Conservation (phyloP, 2,797 vertebrate genomes). For the Ibycter americanus region DNA sequence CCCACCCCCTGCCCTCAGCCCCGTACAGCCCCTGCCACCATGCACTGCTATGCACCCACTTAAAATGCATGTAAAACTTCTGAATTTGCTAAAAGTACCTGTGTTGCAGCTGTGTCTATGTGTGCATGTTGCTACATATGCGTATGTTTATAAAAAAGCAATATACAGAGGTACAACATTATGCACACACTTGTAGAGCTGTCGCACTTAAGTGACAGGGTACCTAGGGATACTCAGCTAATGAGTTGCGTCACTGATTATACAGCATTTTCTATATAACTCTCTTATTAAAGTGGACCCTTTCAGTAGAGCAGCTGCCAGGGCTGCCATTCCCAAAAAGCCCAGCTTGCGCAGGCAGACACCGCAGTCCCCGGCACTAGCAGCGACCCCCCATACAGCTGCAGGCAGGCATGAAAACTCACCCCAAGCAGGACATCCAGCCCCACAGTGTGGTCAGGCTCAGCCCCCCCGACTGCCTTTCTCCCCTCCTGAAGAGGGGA, state of each 20-base stretch:
- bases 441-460: not conserved
- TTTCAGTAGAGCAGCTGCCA: not conserved
- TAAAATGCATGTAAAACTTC: not conserved
- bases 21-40: not conserved
- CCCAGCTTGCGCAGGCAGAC: not conserved
- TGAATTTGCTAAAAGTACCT: not conserved
- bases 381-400: not conserved
- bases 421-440: not conserved
- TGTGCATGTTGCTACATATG: not conserved
- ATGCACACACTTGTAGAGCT: not conserved
- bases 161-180: not conserved
- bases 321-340: no score
- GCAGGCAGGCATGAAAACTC: not conserved
- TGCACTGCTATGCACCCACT: not conserved
- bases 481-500: not conserved
- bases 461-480: fast-evolving
- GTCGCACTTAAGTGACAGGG: not conserved
- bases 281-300: not conserved
- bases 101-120: not conserved
- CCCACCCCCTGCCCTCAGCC: not conserved
- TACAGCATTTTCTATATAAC: not conserved
- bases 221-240: not conserved
- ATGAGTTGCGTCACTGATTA: not conserved
- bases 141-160: no score
- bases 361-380: not conserved